Conservation (phyloP, 1,140 invertebrate genomes). For the Atta colombica region DNA sequence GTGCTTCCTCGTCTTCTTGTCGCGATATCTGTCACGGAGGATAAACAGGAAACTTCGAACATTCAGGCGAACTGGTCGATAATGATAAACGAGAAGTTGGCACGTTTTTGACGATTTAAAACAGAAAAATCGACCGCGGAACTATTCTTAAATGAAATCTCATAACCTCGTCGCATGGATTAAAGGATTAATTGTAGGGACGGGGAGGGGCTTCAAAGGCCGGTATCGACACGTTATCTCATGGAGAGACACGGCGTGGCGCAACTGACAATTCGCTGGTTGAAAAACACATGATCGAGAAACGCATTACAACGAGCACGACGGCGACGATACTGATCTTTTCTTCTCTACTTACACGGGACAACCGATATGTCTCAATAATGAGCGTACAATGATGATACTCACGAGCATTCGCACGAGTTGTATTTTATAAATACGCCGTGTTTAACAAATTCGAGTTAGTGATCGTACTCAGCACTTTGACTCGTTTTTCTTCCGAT, state of each 20-base stretch:
- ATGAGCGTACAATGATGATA: conserved; percentile 62
- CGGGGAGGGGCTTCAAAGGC: conserved; percentile 7
- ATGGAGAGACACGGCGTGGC: background rate
- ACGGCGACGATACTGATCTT: background rate
- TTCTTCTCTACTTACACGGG: conserved; percentile 29
- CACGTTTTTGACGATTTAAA: too few relatives aligned
- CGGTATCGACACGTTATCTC: conserved; percentile 33
- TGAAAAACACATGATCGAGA: conserved; percentile 37
- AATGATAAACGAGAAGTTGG: background rate
- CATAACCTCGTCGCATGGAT: conserved; percentile 42
- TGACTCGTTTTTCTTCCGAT: background rate
- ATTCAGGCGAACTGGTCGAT: background rate
- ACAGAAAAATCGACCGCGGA: background rate
- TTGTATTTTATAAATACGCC: background rate
- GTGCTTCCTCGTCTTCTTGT: background rate
- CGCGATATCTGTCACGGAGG: too few relatives aligned
- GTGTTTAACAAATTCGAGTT: background rate
- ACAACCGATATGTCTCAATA: conserved; percentile 42
- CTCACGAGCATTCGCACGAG: conserved; percentile 56
- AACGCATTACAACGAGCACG: too few relatives aligned
- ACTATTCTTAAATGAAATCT: background rate
- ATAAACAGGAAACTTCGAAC: too few relatives aligned
- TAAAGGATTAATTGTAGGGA: conserved; percentile 28
- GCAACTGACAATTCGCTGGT: conserved; percentile 21
- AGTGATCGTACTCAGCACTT: background rate